These are phyloP conservation scores for Rhorus exstirpatorius DNA, from an alignment of 2,888 invertebrate species.

Conservation along the genomic window DNA sequence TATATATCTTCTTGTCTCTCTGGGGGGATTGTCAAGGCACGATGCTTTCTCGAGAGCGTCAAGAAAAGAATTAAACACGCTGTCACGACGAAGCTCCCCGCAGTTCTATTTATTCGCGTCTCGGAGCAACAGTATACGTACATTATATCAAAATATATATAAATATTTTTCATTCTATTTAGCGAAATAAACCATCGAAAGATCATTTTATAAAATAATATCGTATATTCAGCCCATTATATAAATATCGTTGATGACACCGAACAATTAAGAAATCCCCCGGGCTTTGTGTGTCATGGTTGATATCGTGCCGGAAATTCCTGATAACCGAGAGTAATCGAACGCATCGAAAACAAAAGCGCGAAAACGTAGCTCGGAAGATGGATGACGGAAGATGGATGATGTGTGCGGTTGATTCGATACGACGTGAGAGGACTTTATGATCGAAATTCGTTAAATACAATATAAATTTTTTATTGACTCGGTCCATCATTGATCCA, in stretches of 20 bases:
- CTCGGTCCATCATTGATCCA: neutral
- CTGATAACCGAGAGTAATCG: slow-evolving; percentile 32
- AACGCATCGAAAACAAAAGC: slow-evolving; percentile 25
- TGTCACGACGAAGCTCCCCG: slow-evolving; percentile 32
- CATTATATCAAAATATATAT: neutral
- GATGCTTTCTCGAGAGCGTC: slow-evolving; percentile 67
- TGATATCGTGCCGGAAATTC: slow-evolving; percentile 31
- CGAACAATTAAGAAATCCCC: slow-evolving; percentile 41
- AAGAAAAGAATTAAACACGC: slow-evolving; percentile 53
- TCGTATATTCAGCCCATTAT: too few relatives aligned
- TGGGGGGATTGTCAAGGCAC: slow-evolving; percentile 54
- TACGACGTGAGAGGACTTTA: neutral
- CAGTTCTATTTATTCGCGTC: slow-evolving; percentile 52
- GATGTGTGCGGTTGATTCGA: neutral
- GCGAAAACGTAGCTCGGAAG: slow-evolving; percentile 62
- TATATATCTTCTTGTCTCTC: slow-evolving; percentile 29
- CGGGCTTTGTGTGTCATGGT: neutral
- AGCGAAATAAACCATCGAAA: slow-evolving; percentile 6
- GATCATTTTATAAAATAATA: neutral
- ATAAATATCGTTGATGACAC: slow-evolving; percentile 17
- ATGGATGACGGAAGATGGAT: slow-evolving; percentile 67
- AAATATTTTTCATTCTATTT: neutral
- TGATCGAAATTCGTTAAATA: slow-evolving; percentile 6
- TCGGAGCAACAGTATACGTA: slow-evolving; percentile 49
- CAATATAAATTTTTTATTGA: neutral